Conservation (phyloP, 92 coral and sea anemone species). For the Nematostella vectensis region DNA sequence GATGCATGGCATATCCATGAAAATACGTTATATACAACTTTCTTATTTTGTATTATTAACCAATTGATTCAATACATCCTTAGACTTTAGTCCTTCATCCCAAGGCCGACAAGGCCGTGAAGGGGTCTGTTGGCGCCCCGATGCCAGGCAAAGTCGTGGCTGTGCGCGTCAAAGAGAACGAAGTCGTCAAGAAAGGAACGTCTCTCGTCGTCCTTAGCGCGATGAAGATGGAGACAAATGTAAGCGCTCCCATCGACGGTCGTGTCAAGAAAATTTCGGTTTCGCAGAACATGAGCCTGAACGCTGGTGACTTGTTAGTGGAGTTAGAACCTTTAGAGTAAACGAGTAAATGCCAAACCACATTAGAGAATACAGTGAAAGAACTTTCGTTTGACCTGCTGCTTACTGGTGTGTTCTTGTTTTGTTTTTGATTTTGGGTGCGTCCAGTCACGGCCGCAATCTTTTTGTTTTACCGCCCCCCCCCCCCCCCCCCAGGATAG, state of each 20-base stretch:
- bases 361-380: too few relatives aligned
- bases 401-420: too few relatives aligned
- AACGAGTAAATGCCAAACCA: too few relatives aligned
- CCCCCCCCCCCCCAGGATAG: too few relatives aligned
- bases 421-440: too few relatives aligned
- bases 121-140: constrained; percentile 99
- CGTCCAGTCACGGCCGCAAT: too few relatives aligned
- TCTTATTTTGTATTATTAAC: not conserved
- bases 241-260: constrained; percentile 83
- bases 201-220: constrained; percentile 95
- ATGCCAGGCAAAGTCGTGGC: constrained; percentile 99
- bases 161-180: constrained; percentile 91
- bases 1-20: too few relatives aligned
- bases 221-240: constrained; percentile 99
- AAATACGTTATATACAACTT: too few relatives aligned
- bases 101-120: constrained; percentile 77
- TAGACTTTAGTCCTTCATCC: constrained; percentile 81
- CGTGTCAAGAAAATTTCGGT: constrained; percentile 64
- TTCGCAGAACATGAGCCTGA: constrained; percentile 43
- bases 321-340: too few relatives aligned
- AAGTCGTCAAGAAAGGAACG: constrained; percentile 76
- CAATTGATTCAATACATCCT: too few relatives aligned
- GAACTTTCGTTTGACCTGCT: too few relatives aligned
- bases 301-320: constrained; percentile 80
- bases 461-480: too few relatives aligned